Conservation (phyloP, 2,797 vertebrate genomes). For the Hephaestus fuliginosus region DNA sequence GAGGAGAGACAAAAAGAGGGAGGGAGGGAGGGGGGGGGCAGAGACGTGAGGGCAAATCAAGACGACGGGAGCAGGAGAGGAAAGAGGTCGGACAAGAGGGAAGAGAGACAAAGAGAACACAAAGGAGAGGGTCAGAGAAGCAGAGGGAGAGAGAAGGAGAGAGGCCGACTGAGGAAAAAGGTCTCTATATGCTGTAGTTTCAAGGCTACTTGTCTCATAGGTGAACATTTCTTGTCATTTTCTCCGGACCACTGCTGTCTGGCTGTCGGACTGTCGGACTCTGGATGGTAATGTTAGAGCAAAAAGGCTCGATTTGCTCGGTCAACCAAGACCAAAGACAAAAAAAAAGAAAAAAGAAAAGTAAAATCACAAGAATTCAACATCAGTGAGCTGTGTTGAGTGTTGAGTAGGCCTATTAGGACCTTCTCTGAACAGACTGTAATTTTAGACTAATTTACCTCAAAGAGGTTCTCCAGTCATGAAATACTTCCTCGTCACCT, state of each 20-base stretch:
- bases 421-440: background rate
- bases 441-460: slow-evolving; percentile 16
- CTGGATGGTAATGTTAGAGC: slow-evolving; percentile 33
- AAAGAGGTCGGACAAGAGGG: background rate
- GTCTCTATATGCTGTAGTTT: slow-evolving; percentile 40
- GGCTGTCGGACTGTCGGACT: slow-evolving; percentile 32
- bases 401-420: slow-evolving; percentile 15
- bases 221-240: slow-evolving; percentile 44
- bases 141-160: slow-evolving; percentile 18
- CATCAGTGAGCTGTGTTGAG: slow-evolving; percentile 2
- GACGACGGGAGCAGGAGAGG: slow-evolving; percentile 1
- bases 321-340: slow-evolving; percentile 36
- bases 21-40: background rate
- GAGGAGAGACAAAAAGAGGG: background rate
- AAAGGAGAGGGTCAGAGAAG: slow-evolving; percentile 3
- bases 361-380: slow-evolving; percentile 43
- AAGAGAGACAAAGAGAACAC: slow-evolving; percentile 19
- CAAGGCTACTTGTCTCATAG: slow-evolving; percentile 58
- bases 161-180: slow-evolving; percentile 18
- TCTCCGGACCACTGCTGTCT: background rate
- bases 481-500: slow-evolving; percentile 13
- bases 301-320: slow-evolving; percentile 37
- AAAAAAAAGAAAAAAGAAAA: slow-evolving; percentile 3
- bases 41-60: slow-evolving; percentile 51
- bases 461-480: slow-evolving; percentile 23